phyloP scores from a whole-genome alignment of 2,797 vertebrate genomes.

The Dipus sagitta region DNA sequence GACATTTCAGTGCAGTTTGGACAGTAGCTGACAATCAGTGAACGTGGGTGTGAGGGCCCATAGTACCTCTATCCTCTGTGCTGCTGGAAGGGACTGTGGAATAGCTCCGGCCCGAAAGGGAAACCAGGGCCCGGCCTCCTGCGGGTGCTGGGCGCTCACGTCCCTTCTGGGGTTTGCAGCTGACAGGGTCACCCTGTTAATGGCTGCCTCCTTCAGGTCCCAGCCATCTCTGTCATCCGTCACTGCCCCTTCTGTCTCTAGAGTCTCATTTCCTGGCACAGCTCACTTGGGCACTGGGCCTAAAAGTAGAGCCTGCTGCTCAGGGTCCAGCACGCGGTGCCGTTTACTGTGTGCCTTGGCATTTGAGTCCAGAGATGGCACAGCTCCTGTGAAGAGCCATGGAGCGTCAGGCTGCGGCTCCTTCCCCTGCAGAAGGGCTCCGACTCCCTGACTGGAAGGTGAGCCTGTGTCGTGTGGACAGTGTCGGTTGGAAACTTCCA shows the following conservation, averaged over 20 bases:
- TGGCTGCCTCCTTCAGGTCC: not conserved
- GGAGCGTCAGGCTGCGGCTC: not conserved
- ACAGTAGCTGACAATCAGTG: not conserved
- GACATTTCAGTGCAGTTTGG: not conserved
- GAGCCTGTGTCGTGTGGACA: not conserved
- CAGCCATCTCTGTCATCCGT: not conserved
- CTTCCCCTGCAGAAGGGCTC: not conserved
- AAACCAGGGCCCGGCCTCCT: not conserved
- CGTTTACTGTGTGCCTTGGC: not conserved
- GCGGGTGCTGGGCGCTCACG: fast-evolving
- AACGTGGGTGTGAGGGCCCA: too few relatives aligned
- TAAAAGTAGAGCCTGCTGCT: not conserved
- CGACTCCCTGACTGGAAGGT: not conserved
- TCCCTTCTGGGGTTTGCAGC: not conserved
- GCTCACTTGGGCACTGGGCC: not conserved
- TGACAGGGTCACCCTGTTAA: not conserved
- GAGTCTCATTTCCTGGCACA: not conserved
- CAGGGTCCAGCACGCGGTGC: not conserved
- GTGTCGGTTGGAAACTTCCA: not conserved
- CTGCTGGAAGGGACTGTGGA: not conserved
- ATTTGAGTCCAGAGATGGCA: not conserved
- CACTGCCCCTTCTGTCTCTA: not conserved
- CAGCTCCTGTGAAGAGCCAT: not conserved
- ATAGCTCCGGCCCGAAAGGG: not conserved
- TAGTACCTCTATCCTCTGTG: not conserved